Conservation (phyloP, 37 sponge, comb jelly and placozoan species). For the Spongia lamella region DNA sequence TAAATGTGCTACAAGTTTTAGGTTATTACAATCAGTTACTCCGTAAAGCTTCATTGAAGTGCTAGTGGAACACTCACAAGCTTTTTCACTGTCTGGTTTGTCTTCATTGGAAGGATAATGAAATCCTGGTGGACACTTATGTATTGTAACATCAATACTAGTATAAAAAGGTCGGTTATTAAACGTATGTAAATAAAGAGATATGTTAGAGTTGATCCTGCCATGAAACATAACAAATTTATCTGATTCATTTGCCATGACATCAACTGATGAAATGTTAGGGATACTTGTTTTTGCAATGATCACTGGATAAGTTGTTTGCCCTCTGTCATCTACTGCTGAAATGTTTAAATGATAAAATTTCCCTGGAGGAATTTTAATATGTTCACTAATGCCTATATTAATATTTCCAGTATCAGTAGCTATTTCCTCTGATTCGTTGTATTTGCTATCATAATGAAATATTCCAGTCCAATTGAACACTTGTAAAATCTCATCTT, state of each 20-base stretch:
- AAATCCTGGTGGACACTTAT: conserved; percentile 12
- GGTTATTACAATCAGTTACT: conserved; percentile 11
- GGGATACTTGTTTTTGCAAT: background rate
- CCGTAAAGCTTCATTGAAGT: background rate
- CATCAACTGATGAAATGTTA: background rate
- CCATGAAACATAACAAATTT: background rate
- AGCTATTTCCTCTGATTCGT: background rate
- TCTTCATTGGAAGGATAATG: too few species aligned
- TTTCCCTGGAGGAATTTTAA: background rate
- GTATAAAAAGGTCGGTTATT: background rate
- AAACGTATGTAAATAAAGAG: background rate
- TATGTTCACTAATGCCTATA: background rate
- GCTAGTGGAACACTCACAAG: conserved; percentile 16
- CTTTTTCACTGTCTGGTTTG: background rate
- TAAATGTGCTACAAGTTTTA: background rate
- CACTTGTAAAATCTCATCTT: background rate
- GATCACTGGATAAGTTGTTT: background rate
- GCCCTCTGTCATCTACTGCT: background rate
- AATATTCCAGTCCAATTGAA: conserved; percentile 10
- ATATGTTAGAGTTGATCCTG: background rate
- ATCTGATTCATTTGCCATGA: background rate
- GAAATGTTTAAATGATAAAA: background rate
- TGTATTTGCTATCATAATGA: background rate
- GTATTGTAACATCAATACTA: background rate
- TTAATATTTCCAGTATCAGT: conserved; percentile 3